These are phyloP conservation scores for Scolopax rusticola DNA, from an alignment of 2,797 vertebrate genomes.

Conservation along the genomic window DNA sequence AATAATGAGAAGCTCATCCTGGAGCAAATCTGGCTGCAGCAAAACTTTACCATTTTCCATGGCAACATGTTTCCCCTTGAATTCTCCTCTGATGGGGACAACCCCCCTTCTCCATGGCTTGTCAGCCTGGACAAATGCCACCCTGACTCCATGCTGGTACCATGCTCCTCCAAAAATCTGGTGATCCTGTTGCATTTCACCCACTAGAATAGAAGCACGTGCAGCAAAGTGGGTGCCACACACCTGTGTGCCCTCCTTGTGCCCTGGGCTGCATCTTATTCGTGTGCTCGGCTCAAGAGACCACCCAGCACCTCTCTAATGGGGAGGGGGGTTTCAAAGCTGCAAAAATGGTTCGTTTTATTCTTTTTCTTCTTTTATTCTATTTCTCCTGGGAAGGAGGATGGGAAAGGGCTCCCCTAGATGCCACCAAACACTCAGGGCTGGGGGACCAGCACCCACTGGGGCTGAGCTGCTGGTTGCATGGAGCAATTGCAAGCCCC, in stretches of 20 bases:
- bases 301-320: neutral
- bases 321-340: neutral
- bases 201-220: neutral
- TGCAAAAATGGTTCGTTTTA: neutral
- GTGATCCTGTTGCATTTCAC: neutral
- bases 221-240: neutral
- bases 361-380: no score
- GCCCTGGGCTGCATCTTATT: neutral
- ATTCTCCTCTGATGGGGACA: neutral
- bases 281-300: neutral
- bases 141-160: neutral
- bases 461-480: neutral
- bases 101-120: neutral
- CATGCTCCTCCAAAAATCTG: fast-evolving
- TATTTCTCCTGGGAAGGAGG: neutral
- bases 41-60: slow-evolving; percentile 15
- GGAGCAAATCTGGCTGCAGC: neutral
- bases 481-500: fast-evolving
- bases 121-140: neutral
- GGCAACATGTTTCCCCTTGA: neutral
- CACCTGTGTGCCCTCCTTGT: fast-evolving
- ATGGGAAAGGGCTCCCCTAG: neutral
- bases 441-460: fast-evolving
- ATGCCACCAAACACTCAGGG: neutral
- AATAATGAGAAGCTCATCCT: neutral